These are phyloP conservation scores for Caranx ignobilis DNA, from an alignment of 2,113 vertebrate genomes.

Conservation along the genomic window DNA sequence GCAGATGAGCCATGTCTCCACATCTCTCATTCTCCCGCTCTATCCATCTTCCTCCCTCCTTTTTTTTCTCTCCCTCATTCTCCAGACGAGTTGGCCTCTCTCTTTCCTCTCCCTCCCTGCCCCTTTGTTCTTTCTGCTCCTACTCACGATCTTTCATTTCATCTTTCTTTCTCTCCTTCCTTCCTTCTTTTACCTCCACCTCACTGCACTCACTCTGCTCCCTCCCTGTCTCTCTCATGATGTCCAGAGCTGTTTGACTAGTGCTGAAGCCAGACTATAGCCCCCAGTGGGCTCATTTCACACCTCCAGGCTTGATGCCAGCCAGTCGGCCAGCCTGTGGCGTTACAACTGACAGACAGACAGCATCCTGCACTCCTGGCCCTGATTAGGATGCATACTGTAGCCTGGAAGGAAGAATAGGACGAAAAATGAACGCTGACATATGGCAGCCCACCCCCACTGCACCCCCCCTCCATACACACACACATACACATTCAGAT, in stretches of 20 bases:
- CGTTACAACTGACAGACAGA: conserved; percentile 63
- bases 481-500: conserved; percentile 8
- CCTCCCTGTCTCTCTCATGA: conserved; percentile 35
- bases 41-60: conserved; percentile 61
- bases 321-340: conserved; percentile 40
- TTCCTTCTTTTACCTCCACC: conserved; percentile 29
- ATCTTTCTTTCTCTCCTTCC: conserved; percentile 33
- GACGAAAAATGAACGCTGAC: conserved; percentile 15
- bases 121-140: conserved; percentile 66
- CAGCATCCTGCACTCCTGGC: conserved; percentile 42
- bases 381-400: conserved; percentile 64
- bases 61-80: conserved; percentile 45
- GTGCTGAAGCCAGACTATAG: conserved; percentile 67
- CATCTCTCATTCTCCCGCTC: conserved; percentile 62
- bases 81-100: conserved; percentile 53
- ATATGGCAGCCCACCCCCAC: conserved; percentile 19
- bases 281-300: conserved; percentile 72
- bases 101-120: conserved; percentile 37
- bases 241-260: conserved; percentile 67
- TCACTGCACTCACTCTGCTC: conserved; percentile 29
- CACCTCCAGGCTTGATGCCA: conserved; percentile 60
- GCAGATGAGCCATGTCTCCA: conserved; percentile 81
- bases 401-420: conserved; percentile 19
- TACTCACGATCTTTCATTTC: conserved; percentile 21
- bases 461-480: conserved; percentile 22